Evolutionary conservation across 2,888 invertebrate species (phyloP), one percentile per base, ranked within the genome.

Genomic region (Oscheius myriophilus): DNA sequence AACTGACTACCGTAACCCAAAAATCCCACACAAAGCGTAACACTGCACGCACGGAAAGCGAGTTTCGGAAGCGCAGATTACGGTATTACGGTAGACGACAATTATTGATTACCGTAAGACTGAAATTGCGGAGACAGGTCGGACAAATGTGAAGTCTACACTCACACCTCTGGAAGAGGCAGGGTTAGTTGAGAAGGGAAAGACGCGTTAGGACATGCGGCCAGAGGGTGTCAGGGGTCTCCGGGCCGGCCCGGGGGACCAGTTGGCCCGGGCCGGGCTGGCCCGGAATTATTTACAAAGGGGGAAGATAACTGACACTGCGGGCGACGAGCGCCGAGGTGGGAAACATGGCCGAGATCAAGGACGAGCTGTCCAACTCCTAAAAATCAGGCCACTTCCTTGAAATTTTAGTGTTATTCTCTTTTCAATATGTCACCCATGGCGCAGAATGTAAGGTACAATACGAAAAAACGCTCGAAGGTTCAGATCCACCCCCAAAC

Each of bases 291-390:
- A n/a, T n/a, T n/a, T n/a, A n/a, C n/a, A n/a, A n/a, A n/a, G n/a
- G n/a, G n/a, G n/a, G 46, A 18, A 49, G 16, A 42, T 33, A 51
- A 63, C 63, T 52, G 52, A 63, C 51, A 41, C 41, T 53, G 43
- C 25, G 61, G 46, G 51, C 46, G 25, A 61, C 33, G 14, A 49
- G 61, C 14, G 23, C 21, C 18, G 49, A 18, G 21, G 21, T n/a
- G 11, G 83, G 84, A 53, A 84, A 84, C 83, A 84, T 84, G 43
- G 84, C 84, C 1, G 84, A 84, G 23, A 76, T 81, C 11, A 83
- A 25, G 12, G 76, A 77, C 6, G 81, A 72, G 41, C 81, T 82
- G 0, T 83, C 84, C 61, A 61, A 39, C 7, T 61, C 61, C 61
- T 61, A 46, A 61, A 46, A 12, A n/a, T n/a, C n/a, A n/a, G 49